A percentile compares a stretch with the other conserved stretches of the same genome.
Evolutionary conservation across 2,888 invertebrate species (phyloP).

Genomic region (Acanthacorydalis orientalis): DNA sequence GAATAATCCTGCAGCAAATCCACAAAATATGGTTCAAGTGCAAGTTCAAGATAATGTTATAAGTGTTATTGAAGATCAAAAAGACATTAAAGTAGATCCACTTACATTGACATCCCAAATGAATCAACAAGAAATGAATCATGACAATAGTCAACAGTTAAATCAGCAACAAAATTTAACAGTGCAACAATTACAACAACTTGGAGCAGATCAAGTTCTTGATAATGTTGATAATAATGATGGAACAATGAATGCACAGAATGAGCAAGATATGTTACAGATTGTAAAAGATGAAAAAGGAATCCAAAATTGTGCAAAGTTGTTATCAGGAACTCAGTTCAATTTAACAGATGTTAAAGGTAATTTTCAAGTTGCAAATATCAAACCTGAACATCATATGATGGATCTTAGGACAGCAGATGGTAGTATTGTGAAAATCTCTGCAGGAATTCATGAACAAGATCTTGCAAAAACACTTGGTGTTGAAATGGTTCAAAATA

Average conservation of each 20-base stretch:
- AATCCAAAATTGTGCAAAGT: conserved; percentile 34
- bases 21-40: conserved; percentile 12
- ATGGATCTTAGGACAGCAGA: conserved; percentile 48
- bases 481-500: conserved; percentile 60
- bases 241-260: background rate
- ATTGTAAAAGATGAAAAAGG: conserved; percentile 41
- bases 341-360: conserved; percentile 24
- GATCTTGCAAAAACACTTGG: conserved; percentile 40
- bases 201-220: conserved; percentile 41
- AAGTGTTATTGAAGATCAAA: conserved; percentile 25
- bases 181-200: conserved; percentile 39
- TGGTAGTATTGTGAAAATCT: conserved; percentile 58
- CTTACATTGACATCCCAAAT: conserved; percentile 30
- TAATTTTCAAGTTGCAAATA: conserved; percentile 31
- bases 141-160: conserved; percentile 23
- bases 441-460: conserved; percentile 41
- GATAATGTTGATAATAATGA: conserved; percentile 22
- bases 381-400: conserved; percentile 31
- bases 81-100: conserved; percentile 23
- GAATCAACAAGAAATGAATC: conserved; percentile 21
- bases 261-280: conserved; percentile 13
- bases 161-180: conserved; percentile 30
- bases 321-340: conserved; percentile 21
- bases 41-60: conserved; percentile 28
- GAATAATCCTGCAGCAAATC: conserved; percentile 8